Percentiles rank a stretch among this genome's conserved stretches.
These are phyloP conservation scores for Trisateles emortualis DNA, from an alignment of 2,888 invertebrate genomes.

Conservation along the genomic window DNA sequence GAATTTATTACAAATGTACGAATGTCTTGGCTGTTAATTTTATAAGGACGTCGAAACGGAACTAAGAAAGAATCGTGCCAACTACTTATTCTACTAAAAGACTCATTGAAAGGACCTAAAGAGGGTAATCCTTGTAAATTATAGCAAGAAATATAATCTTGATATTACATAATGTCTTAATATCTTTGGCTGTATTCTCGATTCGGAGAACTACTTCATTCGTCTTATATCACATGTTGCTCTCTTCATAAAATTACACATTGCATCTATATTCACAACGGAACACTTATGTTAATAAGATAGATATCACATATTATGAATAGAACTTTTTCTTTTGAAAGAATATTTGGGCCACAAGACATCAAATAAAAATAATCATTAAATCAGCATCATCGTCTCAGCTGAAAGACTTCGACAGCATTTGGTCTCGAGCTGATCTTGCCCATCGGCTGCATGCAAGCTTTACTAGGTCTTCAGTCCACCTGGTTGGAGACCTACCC, in stretches of 20 bases:
- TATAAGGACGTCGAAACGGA: not conserved
- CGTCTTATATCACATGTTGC: slow-evolving; percentile 9
- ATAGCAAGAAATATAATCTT: slow-evolving; percentile 1
- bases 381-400: no score
- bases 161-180: not conserved
- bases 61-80: not conserved
- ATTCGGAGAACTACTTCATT: not conserved
- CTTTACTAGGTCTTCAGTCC: no score
- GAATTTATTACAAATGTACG: not conserved
- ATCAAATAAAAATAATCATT: slow-evolving; percentile 5
- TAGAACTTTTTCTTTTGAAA: not conserved
- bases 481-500: no score
- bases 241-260: slow-evolving; percentile 8
- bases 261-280: slow-evolving; percentile 8
- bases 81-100: slow-evolving; percentile 5
- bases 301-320: slow-evolving; percentile 2
- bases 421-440: no score
- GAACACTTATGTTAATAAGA: slow-evolving; percentile 8
- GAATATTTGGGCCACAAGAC: not conserved
- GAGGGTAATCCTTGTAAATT: slow-evolving; percentile 2
- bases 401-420: no score
- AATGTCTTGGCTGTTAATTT: not conserved
- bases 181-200: not conserved
- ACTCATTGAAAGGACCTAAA: slow-evolving; percentile 3
- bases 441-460: no score